These are phyloP conservation scores for Oligia strigilis DNA, from an alignment of 2,888 invertebrate species.

Conservation along the genomic window DNA sequence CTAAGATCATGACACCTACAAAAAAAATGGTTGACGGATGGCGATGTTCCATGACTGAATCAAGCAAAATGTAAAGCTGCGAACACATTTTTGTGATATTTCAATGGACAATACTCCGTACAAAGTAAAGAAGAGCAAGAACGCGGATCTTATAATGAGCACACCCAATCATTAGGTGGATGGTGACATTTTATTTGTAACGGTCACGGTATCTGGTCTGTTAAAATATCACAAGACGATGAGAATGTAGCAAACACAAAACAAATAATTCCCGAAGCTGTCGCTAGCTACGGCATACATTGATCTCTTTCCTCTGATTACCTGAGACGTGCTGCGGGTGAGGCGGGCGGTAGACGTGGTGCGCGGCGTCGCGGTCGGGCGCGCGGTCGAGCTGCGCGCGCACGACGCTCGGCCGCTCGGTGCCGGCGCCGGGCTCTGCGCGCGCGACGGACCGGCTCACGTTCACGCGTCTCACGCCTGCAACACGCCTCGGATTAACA, in stretches of 20 bases:
- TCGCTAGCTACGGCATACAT: constrained; percentile 6
- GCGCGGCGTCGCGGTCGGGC: constrained; percentile 85
- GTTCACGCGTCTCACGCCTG: constrained; percentile 81
- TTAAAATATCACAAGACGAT: background rate
- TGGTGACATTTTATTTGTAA: background rate
- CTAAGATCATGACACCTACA: background rate
- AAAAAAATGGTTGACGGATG: background rate
- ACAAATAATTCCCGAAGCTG: background rate
- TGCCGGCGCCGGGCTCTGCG: constrained; percentile 77
- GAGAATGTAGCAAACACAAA: background rate
- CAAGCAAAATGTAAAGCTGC: constrained; percentile 7
- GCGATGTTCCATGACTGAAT: background rate
- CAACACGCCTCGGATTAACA: constrained; percentile 75
- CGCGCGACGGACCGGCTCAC: constrained; percentile 76
- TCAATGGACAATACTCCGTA: background rate
- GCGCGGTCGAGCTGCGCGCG: constrained; percentile 88
- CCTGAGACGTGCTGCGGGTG: constrained; percentile 87
- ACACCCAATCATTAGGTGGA: background rate
- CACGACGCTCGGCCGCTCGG: constrained; percentile 88
- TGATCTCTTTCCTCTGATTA: constrained; percentile 63
- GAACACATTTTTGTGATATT: constrained; percentile 16
- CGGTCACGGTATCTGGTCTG: background rate
- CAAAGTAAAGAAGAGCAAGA: background rate
- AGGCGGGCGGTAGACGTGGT: constrained; percentile 84
- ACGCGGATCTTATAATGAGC: background rate